Evolutionary conservation across 1,140 invertebrate genomes (phyloP).

Genomic region (Nymphalis io): DNA sequence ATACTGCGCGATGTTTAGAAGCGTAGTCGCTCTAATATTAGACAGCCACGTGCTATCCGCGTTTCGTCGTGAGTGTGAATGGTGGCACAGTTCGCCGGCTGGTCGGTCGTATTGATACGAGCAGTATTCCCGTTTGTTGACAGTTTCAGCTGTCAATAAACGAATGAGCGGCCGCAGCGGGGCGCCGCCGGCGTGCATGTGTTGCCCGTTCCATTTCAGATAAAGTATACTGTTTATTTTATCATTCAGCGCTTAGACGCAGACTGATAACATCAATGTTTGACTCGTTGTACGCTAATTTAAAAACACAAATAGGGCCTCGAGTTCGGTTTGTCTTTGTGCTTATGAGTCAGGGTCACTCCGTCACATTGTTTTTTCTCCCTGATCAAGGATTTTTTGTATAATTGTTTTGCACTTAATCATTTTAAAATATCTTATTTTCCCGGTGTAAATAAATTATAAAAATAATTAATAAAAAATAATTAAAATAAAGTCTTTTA

Average conservation of each 20-base stretch:
- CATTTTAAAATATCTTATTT: too few relatives aligned
- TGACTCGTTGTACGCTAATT: slow-evolving; percentile 18
- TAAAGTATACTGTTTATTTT: slow-evolving; percentile 30
- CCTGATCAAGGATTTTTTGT: neutral
- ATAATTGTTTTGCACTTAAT: too few relatives aligned
- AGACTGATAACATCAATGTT: slow-evolving; percentile 32
- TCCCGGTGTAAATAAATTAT: too few relatives aligned
- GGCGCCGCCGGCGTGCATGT: slow-evolving; percentile 31
- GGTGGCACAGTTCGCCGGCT: slow-evolving; percentile 41
- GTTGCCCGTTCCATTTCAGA: slow-evolving; percentile 25
- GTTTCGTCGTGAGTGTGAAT: slow-evolving; percentile 66
- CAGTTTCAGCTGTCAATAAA: slow-evolving; percentile 66
- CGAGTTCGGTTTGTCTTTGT: neutral
- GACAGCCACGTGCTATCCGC: slow-evolving; percentile 65
- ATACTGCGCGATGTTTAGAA: slow-evolving; percentile 44
- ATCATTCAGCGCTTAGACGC: slow-evolving; percentile 28
- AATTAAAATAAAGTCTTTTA: too few relatives aligned
- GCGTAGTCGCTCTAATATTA: slow-evolving; percentile 61
- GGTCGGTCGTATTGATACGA: slow-evolving; percentile 45
- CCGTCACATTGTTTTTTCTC: neutral
- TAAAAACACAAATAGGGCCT: slow-evolving; percentile 12
- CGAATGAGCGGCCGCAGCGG: slow-evolving; percentile 29
- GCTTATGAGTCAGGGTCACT: neutral
- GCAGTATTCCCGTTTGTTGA: slow-evolving; percentile 66
- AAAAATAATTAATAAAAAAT: too few relatives aligned